Conservation (phyloP, 1,140 invertebrate species). For the Drosophila santomea region DNA sequence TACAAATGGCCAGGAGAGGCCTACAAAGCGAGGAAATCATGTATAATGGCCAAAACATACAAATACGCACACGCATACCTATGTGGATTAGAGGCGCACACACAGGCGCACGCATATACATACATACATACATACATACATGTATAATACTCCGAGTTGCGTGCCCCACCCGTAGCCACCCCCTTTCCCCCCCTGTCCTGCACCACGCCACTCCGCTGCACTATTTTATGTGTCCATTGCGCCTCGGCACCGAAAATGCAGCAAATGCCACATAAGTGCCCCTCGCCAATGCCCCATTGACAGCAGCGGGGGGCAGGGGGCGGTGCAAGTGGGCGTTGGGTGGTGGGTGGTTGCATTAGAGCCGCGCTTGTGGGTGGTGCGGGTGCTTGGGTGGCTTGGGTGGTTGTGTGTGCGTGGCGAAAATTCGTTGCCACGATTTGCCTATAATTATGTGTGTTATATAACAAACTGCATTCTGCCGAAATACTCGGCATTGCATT, state of each 20-base stretch:
- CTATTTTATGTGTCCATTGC: constrained; percentile 53
- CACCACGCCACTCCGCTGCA: neutral
- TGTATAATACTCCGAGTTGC: constrained; percentile 77
- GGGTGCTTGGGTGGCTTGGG: constrained; percentile 14
- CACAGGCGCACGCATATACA: constrained; percentile 16
- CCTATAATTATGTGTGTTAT: constrained; percentile 84
- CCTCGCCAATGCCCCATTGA: constrained; percentile 47
- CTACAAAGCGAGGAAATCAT: constrained; percentile 60
- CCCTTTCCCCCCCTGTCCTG: neutral
- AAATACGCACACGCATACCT: constrained; percentile 51
- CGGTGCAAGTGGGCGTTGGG: neutral
- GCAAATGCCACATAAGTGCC: constrained; percentile 80
- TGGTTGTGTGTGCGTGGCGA: constrained; percentile 61
- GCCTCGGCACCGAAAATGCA: constrained; percentile 64
- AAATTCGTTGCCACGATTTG: constrained; percentile 82
- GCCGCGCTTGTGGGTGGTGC: constrained; percentile 15
- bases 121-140: constrained; percentile 38
- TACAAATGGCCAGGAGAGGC: constrained; percentile 29
- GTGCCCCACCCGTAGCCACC: neutral
- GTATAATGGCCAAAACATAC: constrained; percentile 70
- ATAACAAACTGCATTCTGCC: constrained; percentile 80
- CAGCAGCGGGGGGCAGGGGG: constrained; percentile 11
- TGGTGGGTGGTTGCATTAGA: constrained; percentile 22
- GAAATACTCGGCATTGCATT: constrained; percentile 54
- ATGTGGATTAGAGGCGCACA: constrained; percentile 8